Conservation (phyloP, 1,140 invertebrate genomes). For the Ostrea edulis region DNA sequence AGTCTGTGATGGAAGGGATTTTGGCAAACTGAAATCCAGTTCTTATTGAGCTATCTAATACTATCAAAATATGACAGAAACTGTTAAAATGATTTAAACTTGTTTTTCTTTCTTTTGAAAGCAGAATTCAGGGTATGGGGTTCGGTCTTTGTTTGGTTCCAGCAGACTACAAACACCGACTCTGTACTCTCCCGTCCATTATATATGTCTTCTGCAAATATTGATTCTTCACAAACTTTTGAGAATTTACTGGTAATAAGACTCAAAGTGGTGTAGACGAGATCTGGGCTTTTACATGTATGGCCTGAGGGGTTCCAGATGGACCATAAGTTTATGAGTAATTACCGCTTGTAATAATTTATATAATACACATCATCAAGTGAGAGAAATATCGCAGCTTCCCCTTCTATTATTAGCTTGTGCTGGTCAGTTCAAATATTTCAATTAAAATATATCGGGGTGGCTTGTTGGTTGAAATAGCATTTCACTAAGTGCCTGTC, state of each 20-base stretch:
- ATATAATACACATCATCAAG: slow-evolving; percentile 7
- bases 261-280: background rate
- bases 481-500: background rate
- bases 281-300: slow-evolving; percentile 9
- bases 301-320: background rate
- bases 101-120: slow-evolving; percentile 21
- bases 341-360: background rate
- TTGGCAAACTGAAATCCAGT: background rate
- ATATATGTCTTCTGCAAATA: slow-evolving; percentile 27
- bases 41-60: background rate
- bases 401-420: background rate
- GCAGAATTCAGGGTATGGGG: background rate
- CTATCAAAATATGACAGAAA: slow-evolving; percentile 17
- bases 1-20: background rate
- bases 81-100: slow-evolving; percentile 31
- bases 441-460: background rate
- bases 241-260: slow-evolving; percentile 19
- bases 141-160: background rate
- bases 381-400: background rate
- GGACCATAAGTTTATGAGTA: background rate
- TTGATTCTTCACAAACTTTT: slow-evolving; percentile 39
- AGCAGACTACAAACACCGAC: background rate
- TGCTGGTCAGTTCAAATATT: too few species aligned
- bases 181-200: background rate
- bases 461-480: background rate